Evolutionary conservation across 2,797 vertebrate species (phyloP), one percentile per base, ranked within the genome.

Genomic region (Orientallactaga sibirica): DNA sequence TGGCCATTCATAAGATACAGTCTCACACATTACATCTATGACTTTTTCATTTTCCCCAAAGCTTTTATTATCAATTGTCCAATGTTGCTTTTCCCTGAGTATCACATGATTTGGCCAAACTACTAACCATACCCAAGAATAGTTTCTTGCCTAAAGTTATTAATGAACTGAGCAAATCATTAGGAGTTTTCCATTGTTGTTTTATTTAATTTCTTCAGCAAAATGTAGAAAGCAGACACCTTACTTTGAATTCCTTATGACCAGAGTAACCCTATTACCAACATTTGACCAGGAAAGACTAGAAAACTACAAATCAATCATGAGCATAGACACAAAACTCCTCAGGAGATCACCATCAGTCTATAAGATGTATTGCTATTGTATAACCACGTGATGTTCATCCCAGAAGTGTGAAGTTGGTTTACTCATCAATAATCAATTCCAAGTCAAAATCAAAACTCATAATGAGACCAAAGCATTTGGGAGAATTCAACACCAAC

Each of bases 381-480:
- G 7, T 16, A 27, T 80, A 73, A 74, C 7, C 11, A 71, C 20
- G 20, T 48, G 52, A 43, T 3, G 12, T 74, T 90, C 67, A 78
- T 83, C 19, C 75, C 15, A 90, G 43, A 14, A 90, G 76, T 8
- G 29, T 14, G 66, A 86, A 82, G 20, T 67, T 87, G 43, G 2
- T 48, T 82, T 74, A 83, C 27, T 81, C 83, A 73, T 66, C 52
- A 76, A 76, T 90, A 86, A 58, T 64, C 4, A 67, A 81, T 52
- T 41, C 86, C 48, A 75, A 68, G 3, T 68, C 16, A 29, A 37
- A 27, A 78, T 74, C 48, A 82, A 75, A 88, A 79, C 22, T 73
- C 7, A 74, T 62, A 68, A 15, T 90, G 77, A 92, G n/a, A 6
- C 8, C 20, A 61, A 79, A 88, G 7, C 41, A 84, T 84, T 82